Conservation (phyloP, 1,140 invertebrate genomes). For the Heliothis virescens region DNA sequence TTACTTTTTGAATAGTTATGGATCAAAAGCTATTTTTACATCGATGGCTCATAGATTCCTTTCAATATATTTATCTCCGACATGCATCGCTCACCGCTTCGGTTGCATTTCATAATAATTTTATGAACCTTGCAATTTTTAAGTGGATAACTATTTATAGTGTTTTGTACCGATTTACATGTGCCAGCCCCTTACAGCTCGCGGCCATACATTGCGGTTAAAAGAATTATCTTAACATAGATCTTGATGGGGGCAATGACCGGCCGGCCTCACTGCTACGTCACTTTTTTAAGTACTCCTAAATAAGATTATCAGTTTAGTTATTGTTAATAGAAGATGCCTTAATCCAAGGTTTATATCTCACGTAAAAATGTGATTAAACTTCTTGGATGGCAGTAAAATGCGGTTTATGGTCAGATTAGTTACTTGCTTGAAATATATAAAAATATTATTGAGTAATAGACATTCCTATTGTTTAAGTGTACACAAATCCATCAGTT, state of each 20-base stretch:
- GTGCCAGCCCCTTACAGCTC: constrained; percentile 66
- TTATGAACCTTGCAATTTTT: constrained; percentile 41
- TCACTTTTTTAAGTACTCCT: constrained; percentile 56
- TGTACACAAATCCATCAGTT: no score
- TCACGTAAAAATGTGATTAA: constrained; percentile 26
- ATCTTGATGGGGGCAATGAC: constrained; percentile 77
- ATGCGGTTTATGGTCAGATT: background rate
- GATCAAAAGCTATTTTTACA: no score
- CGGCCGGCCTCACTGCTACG: constrained; percentile 67
- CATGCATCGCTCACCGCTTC: background rate
- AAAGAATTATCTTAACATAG: constrained; percentile 83
- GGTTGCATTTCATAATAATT: constrained; percentile 28
- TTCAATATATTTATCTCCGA: background rate
- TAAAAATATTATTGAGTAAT: background rate
- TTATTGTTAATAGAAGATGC: constrained; percentile 37
- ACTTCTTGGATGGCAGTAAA: background rate
- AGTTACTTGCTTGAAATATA: background rate
- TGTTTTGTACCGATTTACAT: constrained; percentile 61
- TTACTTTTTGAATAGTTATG: no score
- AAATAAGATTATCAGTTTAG: constrained; percentile 48
- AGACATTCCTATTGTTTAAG: no score
- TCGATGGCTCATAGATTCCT: background rate
- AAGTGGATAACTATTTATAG: constrained; percentile 42
- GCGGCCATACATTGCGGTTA: constrained; percentile 75
- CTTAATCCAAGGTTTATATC: constrained; percentile 33